Evolutionary conservation across 2,113 vertebrate genomes (phyloP).

Genomic region (Rhegmatorhina hoffmannsi): DNA sequence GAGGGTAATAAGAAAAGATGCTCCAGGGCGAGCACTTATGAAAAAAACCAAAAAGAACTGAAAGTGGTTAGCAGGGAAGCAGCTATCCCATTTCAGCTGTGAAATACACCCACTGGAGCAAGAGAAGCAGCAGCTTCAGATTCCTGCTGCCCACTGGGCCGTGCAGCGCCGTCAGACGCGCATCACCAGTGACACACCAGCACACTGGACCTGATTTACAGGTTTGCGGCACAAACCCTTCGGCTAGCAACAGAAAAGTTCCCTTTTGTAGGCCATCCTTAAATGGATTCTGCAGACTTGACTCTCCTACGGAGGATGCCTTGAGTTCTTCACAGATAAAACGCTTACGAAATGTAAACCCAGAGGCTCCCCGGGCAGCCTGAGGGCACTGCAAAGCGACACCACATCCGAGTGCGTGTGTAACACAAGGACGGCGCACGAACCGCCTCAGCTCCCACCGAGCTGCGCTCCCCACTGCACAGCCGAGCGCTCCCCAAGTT

Average conservation of each 20-base stretch:
- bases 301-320: too few species aligned
- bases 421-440: too few species aligned
- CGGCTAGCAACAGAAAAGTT: background rate
- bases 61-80: background rate
- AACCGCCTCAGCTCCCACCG: background rate
- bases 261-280: rapidly evolving
- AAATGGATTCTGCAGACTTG: too few species aligned
- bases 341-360: rapidly evolving
- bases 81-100: background rate
- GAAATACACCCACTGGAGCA: background rate
- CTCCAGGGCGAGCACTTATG: background rate
- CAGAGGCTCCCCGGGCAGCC: background rate
- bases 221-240: background rate
- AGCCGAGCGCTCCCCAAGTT: rapidly evolving
- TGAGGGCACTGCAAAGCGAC: too few species aligned
- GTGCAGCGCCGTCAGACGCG: rapidly evolving
- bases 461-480: rapidly evolving
- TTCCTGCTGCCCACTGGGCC: background rate
- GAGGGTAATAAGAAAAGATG: background rate
- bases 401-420: too few species aligned
- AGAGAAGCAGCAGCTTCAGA: background rate
- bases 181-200: background rate
- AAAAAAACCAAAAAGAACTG: background rate
- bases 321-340: background rate
- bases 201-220: rapidly evolving